Percentiles rank a stretch among this genome's conserved stretches.
These are phyloP conservation scores for Furcifer pardalis DNA, from an alignment of 2,797 vertebrate species.

Conservation along the genomic window DNA sequence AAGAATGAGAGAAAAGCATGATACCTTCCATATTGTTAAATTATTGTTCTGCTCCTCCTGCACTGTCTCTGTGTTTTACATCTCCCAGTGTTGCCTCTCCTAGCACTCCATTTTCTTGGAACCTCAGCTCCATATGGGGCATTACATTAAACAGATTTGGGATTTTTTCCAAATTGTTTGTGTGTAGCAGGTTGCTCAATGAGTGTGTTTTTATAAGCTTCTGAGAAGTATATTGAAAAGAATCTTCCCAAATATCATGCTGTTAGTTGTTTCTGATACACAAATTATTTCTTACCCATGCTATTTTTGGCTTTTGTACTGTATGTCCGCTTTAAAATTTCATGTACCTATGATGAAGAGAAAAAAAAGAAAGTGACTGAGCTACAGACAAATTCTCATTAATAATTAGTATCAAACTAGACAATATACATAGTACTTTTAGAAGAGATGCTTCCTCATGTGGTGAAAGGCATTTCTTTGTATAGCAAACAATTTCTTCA, in stretches of 20 bases:
- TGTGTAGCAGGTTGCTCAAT: neutral
- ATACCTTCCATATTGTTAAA: no score
- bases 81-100: no score
- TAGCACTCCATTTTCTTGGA: no score
- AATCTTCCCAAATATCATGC: neutral
- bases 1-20: no score
- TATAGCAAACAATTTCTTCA: no score
- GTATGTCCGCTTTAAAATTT: conserved; percentile 93
- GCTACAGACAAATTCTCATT: neutral
- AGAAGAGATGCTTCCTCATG: neutral
- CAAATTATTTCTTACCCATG: conserved; percentile 83
- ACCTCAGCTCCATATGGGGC: no score
- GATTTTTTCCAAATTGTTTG: neutral
- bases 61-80: no score
- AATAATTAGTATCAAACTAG: neutral
- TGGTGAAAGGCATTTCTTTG: no score
- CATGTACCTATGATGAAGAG: conserved; percentile 84
- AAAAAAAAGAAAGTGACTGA: neutral
- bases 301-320: conserved; percentile 87
- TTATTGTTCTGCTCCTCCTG: no score
- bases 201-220: neutral
- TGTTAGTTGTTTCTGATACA: neutral
- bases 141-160: neutral
- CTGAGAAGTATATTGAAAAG: neutral
- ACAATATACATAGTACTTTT: neutral